Evolutionary conservation across 2,888 invertebrate genomes (phyloP).

Genomic region (Tachina fera): DNA sequence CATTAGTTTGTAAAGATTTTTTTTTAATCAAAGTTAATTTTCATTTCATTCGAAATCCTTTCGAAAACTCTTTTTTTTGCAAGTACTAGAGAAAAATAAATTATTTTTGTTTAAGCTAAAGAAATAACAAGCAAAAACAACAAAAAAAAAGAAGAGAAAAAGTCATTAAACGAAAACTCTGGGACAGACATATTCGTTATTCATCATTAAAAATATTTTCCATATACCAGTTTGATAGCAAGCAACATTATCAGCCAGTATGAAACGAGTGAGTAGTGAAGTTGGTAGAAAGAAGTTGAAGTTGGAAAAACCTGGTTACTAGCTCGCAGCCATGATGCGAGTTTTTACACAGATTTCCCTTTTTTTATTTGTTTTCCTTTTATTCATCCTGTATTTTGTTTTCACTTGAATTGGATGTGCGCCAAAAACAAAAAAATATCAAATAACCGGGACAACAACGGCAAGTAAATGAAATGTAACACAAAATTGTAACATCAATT

Average conservation of each 20-base stretch:
- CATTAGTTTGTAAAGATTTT: constrained; percentile 49
- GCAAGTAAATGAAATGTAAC: constrained; percentile 59
- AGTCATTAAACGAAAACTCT: constrained; percentile 37
- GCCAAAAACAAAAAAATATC: constrained; percentile 53
- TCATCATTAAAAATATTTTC: constrained; percentile 62
- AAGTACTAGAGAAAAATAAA: constrained; percentile 14
- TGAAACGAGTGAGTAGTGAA: constrained; percentile 26
- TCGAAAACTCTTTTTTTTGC: constrained; percentile 3
- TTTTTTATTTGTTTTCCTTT: constrained; percentile 31
- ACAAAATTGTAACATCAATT: constrained; percentile 58
- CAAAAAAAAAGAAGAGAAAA: constrained; percentile 5
- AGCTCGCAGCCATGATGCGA: constrained; percentile 57
- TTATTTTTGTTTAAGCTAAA: constrained; percentile 40
- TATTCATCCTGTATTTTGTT: constrained; percentile 42
- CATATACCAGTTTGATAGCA: constrained; percentile 30
- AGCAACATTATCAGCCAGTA: constrained; percentile 10
- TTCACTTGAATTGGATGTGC: constrained; percentile 61
- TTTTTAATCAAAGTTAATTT: constrained; percentile 61
- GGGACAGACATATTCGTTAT: constrained; percentile 38
- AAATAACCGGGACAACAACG: constrained; percentile 55
- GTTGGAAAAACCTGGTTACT: constrained; percentile 62
- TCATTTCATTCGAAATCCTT: constrained; percentile 41
- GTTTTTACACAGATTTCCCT: constrained; percentile 37
- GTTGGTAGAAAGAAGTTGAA: constrained; percentile 38
- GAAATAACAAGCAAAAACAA: not conserved